Conservation (phyloP, 2,797 vertebrate genomes). For the Siniperca undulata region DNA sequence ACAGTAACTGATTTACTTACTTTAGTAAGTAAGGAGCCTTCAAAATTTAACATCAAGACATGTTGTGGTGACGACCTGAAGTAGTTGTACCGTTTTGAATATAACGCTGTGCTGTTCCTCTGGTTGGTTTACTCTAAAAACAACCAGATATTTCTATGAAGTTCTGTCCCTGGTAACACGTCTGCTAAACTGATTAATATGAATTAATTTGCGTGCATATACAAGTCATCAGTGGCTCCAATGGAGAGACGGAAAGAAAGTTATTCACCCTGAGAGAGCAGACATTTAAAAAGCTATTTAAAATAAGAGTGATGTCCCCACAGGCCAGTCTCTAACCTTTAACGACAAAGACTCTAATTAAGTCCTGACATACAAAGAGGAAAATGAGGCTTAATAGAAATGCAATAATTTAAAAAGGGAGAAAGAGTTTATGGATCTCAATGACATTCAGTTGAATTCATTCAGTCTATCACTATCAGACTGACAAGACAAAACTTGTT, state of each 20-base stretch:
- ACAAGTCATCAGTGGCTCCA: not conserved
- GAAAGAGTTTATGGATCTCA: not conserved
- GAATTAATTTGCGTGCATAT: too few relatives aligned
- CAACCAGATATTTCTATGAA: not conserved
- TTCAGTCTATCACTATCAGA: not conserved
- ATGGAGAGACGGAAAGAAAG: not conserved
- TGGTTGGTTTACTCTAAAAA: not conserved
- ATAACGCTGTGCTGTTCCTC: not conserved
- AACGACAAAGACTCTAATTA: slow-evolving; percentile 44
- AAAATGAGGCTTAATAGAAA: not conserved
- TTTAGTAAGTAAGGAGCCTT: too few relatives aligned
- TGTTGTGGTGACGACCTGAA: too few relatives aligned
- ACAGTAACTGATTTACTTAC: too few relatives aligned
- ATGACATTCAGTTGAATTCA: not conserved
- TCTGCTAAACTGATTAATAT: slow-evolving; percentile 7
- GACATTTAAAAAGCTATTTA: slow-evolving; percentile 31
- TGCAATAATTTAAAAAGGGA: not conserved
- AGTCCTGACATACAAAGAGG: slow-evolving; percentile 9
- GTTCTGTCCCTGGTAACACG: not conserved
- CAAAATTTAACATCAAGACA: too few relatives aligned
- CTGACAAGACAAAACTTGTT: not conserved
- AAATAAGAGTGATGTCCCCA: not conserved
- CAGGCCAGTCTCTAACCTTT: slow-evolving; percentile 48
- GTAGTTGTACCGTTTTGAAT: too few relatives aligned
- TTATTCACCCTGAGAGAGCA: not conserved